Percentiles rank a stretch among this genome's conserved stretches.
Evolutionary conservation across 2,797 vertebrate genomes (phyloP).

Genomic region (Anas bahamensis): DNA sequence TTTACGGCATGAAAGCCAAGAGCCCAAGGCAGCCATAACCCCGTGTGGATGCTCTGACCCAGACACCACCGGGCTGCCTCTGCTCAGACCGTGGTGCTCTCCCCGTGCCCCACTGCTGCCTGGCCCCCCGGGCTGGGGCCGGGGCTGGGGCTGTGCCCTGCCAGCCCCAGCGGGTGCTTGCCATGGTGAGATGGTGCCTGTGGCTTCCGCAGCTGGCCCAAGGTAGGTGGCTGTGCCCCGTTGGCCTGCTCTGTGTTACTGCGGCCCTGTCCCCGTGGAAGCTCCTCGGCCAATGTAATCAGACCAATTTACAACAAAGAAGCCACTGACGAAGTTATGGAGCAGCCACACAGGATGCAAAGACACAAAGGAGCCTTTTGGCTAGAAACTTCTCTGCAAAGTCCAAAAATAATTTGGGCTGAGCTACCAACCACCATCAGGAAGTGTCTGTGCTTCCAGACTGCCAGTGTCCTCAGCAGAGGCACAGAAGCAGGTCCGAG

Average conservation of each 20-base stretch:
- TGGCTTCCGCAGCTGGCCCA: not conserved
- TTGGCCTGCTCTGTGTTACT: not conserved
- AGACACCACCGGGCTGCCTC: not conserved
- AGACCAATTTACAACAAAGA: not conserved
- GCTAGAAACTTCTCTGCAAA: not conserved
- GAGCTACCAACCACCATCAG: not conserved
- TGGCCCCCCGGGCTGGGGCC: no score
- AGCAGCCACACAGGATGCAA: not conserved
- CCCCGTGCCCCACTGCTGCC: no score
- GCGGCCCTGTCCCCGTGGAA: fast-evolving
- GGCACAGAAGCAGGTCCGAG: not conserved
- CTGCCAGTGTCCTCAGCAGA: not conserved
- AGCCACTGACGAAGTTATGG: not conserved
- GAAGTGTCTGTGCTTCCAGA: not conserved
- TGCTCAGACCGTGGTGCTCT: no score
- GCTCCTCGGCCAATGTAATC: not conserved
- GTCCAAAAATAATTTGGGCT: slow-evolving; percentile 18
- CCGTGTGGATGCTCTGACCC: no score
- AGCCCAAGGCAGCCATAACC: no score
- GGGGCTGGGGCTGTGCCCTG: no score
- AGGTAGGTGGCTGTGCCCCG: not conserved
- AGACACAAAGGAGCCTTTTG: slow-evolving; percentile 10
- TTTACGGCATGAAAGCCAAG: no score
- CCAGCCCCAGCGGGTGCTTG: no score
- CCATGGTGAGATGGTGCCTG: not conserved